Evolutionary conservation across 2,797 vertebrate species (phyloP).

Genomic region (Intellagama lesueurii): DNA sequence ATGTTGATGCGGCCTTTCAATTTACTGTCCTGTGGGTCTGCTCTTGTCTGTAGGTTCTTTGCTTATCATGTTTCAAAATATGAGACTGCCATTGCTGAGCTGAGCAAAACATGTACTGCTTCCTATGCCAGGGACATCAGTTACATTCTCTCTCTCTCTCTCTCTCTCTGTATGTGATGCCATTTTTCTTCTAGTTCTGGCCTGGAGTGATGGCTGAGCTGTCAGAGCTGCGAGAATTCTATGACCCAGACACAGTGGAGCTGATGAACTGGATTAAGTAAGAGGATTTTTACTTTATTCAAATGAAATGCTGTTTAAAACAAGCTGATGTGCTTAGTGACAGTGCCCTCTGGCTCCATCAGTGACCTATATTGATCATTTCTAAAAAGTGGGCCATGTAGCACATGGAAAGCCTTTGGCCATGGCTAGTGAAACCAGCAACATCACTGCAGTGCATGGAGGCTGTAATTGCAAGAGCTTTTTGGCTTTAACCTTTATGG

Average conservation of each 20-base stretch:
- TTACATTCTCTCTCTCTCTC: too few relatives aligned
- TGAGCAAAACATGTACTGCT: background rate
- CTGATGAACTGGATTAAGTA: constrained; percentile 99
- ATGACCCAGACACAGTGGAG: constrained; percentile 98
- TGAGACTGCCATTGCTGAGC: background rate
- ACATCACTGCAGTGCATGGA: background rate
- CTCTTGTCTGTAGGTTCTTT: background rate
- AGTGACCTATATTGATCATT: constrained; percentile 52
- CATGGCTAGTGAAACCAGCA: background rate
- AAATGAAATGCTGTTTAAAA: constrained; percentile 67
- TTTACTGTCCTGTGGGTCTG: background rate
- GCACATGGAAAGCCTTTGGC: background rate
- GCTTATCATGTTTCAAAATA: background rate
- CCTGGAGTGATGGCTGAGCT: constrained; percentile 93
- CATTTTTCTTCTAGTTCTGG: constrained; percentile 87
- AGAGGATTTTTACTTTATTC: constrained; percentile 76
- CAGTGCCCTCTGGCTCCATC: constrained; percentile 34
- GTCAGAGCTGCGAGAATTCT: constrained; percentile 95
- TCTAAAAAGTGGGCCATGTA: background rate
- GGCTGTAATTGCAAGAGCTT: background rate
- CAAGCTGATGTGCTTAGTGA: constrained; percentile 65
- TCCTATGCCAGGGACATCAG: background rate
- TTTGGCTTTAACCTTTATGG: background rate
- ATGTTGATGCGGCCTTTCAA: background rate
- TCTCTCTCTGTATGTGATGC: constrained; percentile 16